Base-by-base conservation (phyloP, 2,113 vertebrate species). In the Opisthocomus hoazin region DNA sequence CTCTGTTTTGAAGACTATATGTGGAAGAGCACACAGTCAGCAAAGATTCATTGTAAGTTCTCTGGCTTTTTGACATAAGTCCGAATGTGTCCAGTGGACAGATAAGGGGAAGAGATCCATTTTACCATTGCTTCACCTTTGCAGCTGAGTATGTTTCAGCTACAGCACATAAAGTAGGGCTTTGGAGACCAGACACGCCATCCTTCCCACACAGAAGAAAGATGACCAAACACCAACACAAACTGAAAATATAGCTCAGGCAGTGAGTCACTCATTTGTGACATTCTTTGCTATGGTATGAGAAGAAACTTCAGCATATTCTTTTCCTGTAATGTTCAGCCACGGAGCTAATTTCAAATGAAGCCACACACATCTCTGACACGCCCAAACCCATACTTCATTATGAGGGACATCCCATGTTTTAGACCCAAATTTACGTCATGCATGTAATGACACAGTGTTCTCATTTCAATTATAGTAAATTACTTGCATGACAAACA, bases 401-500 rank as follows among this genome's bases (percentile, higher is more conserved):
- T 90, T 93, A 71, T 53, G 50, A 82, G 36, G 76, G 69, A 81
- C 51, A 73, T 86, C 73, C 77, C 60, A 16, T 79, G 74, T 32
- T 92, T 91, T 65, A 89, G 69, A 89, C 69, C 39, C 77, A 90
- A 89, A 90, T 89, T 93, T 93, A 75, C 80, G 68, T 89, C 92
- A 48, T 69, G 46, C 51, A 48, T 60, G 32, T 78, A 89, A 92
- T 86, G 80, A 93, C 80, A 94, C 14, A 27, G 41, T 61, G 57
- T 95, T 83, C 69, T 89, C 48, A 36, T 84, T 94, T 82, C 80
- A 89, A 12, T 94, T 93, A 79, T 39, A 79, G 83, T 57, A 92
- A 95, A 92, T 64, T 81, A 77, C 46, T 90, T 84, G 30, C 69
- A 65, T 90, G 74, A 90, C 61, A 89, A 95, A 81, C 48, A 78